Base-by-base conservation (phyloP, 2,888 invertebrate genomes). In the Prenolepis imparis region DNA sequence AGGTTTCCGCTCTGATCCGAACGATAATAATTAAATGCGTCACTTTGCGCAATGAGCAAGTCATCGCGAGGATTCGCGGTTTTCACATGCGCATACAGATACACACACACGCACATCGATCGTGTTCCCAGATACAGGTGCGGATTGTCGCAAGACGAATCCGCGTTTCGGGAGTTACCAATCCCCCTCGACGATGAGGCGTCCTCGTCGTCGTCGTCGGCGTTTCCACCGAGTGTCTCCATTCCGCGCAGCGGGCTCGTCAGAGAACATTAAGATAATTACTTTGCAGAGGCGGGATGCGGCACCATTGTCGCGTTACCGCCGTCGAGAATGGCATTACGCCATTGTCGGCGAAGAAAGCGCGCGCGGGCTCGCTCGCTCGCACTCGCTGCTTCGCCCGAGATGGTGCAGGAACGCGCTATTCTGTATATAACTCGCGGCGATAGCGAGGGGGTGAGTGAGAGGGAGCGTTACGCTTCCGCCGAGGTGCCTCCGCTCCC, bases 211-310 rank as follows among this genome's bases (percentile, higher is more conserved):
- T 73, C 32, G 82, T 83, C 63, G 77, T 77, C 81, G 61, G 64
- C 73, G 63, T 74, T 64, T 77, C 66, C 36, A 77, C 61, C 78
- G 83, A 78, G 83, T 67, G 84, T 88, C 88, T 89, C 89, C 82
- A 87, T 88, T 89, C 83, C 83, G 74, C 84, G 75, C n/a, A 48
- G 82, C 67, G 73, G 84, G 84, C 91, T 90, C 91, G 89, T 91
- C 90, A 78, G 78, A 78, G 78, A 90, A 90, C 91, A 91, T 91
- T 91, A 91, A 91, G 91, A 91, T 91, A 91, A 91, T 91, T 91
- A 91, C 90, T 91, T 91, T 91, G 89, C 88, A 91, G 90, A 88
- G 48, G 78, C 78, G 87, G 91, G 90, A 90, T 90, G 89, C 90
- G 90, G 86, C 85, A 72, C 83, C 83, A 89, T 90, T 90, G 90